phyloP scores from a whole-genome alignment of 2,113 vertebrate species.

The Pseudopodoces humilis region DNA sequence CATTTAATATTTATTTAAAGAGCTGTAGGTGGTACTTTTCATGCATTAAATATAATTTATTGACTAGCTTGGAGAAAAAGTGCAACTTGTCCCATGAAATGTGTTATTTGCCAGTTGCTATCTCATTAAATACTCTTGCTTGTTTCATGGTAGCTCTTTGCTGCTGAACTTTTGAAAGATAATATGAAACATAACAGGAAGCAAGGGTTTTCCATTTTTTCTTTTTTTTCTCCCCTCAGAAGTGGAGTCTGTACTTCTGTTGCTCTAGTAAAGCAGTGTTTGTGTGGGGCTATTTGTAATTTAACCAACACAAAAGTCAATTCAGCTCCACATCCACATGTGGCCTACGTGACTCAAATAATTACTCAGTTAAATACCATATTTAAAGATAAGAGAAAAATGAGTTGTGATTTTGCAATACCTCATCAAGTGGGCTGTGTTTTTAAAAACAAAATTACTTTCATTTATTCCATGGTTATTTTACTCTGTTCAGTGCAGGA shows the following conservation, averaged over 20 bases:
- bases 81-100: background rate
- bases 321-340: background rate
- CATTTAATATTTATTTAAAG: constrained; percentile 8
- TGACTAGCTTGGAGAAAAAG: constrained; percentile 1
- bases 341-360: background rate
- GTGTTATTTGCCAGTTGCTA: background rate
- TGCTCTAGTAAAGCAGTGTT: background rate
- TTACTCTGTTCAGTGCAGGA: background rate
- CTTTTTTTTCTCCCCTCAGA: background rate
- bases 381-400: background rate
- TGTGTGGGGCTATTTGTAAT: background rate
- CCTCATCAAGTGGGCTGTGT: background rate
- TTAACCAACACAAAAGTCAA: background rate
- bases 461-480: background rate
- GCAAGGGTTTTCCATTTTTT: background rate
- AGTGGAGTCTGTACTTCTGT: background rate
- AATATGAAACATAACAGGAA: background rate
- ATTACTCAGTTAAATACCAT: background rate
- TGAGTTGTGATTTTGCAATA: background rate
- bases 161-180: background rate
- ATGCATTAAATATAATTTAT: background rate
- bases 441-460: background rate
- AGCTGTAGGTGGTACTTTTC: background rate
- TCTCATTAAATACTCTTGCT: background rate
- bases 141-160: background rate